Base-by-base conservation (phyloP, 2,113 vertebrate species). In the Vulpes ferrilata region DNA sequence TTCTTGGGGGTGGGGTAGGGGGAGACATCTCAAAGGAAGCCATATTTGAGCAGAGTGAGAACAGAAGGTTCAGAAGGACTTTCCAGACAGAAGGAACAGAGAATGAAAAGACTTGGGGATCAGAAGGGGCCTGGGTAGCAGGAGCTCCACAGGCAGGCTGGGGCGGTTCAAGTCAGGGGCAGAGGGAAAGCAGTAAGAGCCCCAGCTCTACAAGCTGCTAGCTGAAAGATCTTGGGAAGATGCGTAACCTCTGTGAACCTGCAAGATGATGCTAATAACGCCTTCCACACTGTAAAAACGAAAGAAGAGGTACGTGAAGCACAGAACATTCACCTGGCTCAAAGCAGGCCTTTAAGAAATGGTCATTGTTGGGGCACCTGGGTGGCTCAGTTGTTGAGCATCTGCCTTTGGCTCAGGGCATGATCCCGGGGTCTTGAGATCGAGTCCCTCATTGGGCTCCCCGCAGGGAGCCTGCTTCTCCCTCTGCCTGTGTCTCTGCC, bases 321-420 rank as follows among this genome's bases (percentile, higher is more conserved):
- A 84, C 38, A 43, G 17, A n/a, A 1, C 27, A 55, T 67, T 82
- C 15, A 7, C 64, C 62, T 59, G 22, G 25, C 25, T 84, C 69
- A 81, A 90, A 95, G 13, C n/a, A 82, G 38, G 79, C n/a, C 25
- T 90, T 96, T 85, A 51, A 86, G 79, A 86, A 95, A 95, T 27
- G 16, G n/a, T 87, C 73, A 7, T 83, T 93, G 8, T 86, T 6
- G 43, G 43, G 43, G 43, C 43, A 43, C 43, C 43, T 43, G 43
- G 43, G 43, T 43, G 43, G 43, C 43, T 43, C 43, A 43, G 43
- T 43, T 43, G 43, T 43, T 43, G 43, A 43, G 6, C 43, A 43
- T 43, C 43, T 43, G 43, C 43, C 43, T 43, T 43, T 1, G 43
- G 43, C 43, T 43, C 43, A 43, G 43, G 43, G 43, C 43, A 43